Percentiles rank a stretch among this genome's conserved stretches.
Conservation (phyloP, 2,888 invertebrate species). For the Trachelus iudaicus region DNA sequence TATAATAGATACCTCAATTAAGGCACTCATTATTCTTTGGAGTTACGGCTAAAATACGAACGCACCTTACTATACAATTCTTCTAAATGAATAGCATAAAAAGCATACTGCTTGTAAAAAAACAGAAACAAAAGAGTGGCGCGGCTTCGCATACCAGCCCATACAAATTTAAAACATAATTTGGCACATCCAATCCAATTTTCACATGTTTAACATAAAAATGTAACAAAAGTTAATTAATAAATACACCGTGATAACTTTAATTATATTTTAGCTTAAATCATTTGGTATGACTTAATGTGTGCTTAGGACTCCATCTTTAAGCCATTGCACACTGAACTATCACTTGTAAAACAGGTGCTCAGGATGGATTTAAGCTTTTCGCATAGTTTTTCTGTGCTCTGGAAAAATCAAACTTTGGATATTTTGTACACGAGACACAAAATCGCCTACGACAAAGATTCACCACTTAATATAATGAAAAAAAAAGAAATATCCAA, state of each 20-base stretch:
- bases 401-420: too few relatives aligned
- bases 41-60: neutral
- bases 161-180: constrained; percentile 7
- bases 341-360: neutral
- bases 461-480: neutral
- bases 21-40: neutral
- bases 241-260: constrained; percentile 16
- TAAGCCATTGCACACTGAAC: neutral
- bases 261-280: constrained; percentile 1
- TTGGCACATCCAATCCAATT: constrained; percentile 20
- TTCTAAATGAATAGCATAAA: neutral
- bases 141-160: neutral
- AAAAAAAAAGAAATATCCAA: neutral
- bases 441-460: neutral
- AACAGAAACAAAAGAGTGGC: neutral
- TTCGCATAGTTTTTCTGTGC: too few relatives aligned
- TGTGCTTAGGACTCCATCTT: neutral
- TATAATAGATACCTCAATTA: neutral
- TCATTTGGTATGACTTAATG: constrained; percentile 5
- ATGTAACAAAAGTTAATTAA: constrained; percentile 29
- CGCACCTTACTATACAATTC: neutral
- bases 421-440: too few relatives aligned
- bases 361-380: too few relatives aligned
- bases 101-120: neutral
- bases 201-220: constrained; percentile 25